Evolutionary conservation across 2,113 vertebrate species (phyloP).

Genomic region (Tragelaphus imberbis): DNA sequence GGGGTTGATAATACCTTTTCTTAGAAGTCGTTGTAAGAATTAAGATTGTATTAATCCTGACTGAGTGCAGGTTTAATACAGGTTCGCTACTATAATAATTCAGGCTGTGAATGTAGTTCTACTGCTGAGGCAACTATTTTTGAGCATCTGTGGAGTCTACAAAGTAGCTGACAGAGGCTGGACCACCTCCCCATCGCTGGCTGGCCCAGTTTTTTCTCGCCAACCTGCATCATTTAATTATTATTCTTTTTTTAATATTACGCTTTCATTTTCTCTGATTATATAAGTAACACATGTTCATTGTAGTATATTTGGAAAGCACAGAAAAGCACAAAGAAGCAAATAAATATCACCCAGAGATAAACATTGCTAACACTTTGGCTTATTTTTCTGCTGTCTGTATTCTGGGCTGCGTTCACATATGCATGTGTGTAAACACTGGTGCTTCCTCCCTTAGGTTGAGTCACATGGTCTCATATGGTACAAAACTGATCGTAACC

Average conservation of each 20-base stretch:
- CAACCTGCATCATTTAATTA: not conserved
- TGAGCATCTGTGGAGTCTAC: not conserved
- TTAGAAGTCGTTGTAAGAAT: not conserved
- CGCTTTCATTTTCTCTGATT: not conserved
- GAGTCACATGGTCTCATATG: not conserved
- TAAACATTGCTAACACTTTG: not conserved
- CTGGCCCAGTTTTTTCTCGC: conserved; percentile 1
- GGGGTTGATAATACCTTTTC: not conserved
- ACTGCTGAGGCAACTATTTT: not conserved
- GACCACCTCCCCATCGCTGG: fast-evolving
- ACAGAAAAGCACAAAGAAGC: conserved; percentile 22
- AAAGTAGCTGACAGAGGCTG: not conserved
- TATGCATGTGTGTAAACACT: fast-evolving
- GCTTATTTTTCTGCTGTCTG: not conserved
- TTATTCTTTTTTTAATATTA: conserved; percentile 16
- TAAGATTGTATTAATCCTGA: not conserved
- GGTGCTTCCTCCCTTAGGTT: not conserved
- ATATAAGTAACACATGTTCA: conserved; percentile 39
- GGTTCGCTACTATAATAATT: not conserved
- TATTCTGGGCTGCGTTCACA: not conserved
- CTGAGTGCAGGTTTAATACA: not conserved
- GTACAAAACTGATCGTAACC: not conserved
- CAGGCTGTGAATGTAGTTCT: not conserved
- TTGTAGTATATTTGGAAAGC: not conserved
- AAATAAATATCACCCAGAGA: conserved; percentile 23